These are phyloP conservation scores for Tauraco erythrolophus DNA, from an alignment of 2,113 vertebrate species.

Conservation along the genomic window DNA sequence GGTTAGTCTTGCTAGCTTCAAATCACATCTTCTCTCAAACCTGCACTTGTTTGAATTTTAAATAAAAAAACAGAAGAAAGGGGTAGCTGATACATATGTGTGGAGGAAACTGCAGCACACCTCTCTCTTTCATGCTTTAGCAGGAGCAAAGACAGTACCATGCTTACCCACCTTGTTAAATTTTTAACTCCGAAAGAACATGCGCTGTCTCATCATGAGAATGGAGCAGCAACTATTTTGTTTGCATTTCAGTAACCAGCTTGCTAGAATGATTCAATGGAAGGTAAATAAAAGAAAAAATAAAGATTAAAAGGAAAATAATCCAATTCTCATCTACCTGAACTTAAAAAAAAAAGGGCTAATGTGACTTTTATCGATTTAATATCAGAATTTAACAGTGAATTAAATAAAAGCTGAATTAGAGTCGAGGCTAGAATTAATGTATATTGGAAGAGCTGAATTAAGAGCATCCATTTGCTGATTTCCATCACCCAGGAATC, in stretches of 20 bases:
- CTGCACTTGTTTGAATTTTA: neutral
- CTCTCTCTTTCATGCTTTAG: neutral
- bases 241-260: neutral
- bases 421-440: accelerated
- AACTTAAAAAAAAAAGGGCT: neutral
- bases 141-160: neutral
- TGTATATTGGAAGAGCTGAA: neutral
- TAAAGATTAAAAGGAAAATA: neutral
- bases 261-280: neutral
- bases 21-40: neutral
- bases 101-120: neutral
- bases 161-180: neutral
- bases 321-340: neutral
- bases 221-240: neutral
- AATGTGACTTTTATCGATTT: neutral
- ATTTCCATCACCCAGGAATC: neutral
- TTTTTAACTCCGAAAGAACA: neutral
- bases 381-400: neutral
- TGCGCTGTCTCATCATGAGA: neutral
- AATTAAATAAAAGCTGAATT: neutral
- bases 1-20: neutral
- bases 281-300: neutral
- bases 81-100: neutral
- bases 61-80: neutral
- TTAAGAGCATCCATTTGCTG: neutral